Conservation (phyloP, 2,113 vertebrate genomes). For the Cryptotis parvus region DNA sequence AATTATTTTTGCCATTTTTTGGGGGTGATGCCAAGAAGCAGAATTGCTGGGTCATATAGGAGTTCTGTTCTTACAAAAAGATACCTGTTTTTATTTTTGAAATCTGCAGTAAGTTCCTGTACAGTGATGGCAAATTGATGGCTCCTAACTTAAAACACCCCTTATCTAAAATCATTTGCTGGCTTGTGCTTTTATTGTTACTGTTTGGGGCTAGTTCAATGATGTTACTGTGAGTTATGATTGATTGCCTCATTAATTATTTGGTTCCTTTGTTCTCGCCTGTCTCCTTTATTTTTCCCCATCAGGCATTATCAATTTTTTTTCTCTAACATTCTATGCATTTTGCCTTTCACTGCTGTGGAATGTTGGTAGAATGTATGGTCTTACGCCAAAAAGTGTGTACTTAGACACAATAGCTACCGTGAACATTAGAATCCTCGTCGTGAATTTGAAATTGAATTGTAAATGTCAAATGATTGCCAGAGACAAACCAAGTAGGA, state of each 20-base stretch:
- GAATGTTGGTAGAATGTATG: neutral
- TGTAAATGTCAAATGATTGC: constrained; percentile 59
- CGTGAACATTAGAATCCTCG: constrained; percentile 30
- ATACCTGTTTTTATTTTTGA: neutral
- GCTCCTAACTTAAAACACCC: neutral
- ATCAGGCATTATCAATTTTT: neutral
- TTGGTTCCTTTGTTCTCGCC: neutral
- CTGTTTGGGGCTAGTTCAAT: neutral
- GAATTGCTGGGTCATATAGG: too few species aligned
- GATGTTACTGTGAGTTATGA: neutral
- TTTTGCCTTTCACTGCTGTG: constrained; percentile 8
- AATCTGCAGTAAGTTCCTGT: neutral
- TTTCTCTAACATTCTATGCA: neutral
- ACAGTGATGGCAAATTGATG: neutral
- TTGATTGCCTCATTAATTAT: constrained; percentile 3
- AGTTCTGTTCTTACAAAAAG: neutral
- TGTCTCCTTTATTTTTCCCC: neutral
- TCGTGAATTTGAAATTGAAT: constrained; percentile 48
- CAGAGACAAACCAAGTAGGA: constrained; percentile 39
- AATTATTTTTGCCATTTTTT: too few species aligned
- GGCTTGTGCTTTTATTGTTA: neutral
- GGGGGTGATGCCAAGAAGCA: too few species aligned
- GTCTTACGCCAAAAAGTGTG: neutral
- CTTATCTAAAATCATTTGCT: neutral
- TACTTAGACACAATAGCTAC: neutral